These are phyloP conservation scores for Metopia argyrocephala DNA, from an alignment of 2,888 invertebrate species.

Conservation along the genomic window DNA sequence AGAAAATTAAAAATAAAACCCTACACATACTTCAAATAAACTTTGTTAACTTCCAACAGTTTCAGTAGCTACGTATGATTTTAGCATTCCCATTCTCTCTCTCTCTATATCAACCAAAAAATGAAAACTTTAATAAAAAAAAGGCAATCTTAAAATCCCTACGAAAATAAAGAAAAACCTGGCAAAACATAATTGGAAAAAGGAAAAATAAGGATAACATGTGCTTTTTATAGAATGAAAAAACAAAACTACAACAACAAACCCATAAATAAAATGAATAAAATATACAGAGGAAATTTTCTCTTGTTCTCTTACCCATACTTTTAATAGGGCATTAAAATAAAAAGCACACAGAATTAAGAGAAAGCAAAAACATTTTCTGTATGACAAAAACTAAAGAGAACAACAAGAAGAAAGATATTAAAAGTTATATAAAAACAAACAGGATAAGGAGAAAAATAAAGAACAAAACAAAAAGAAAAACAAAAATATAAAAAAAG, in stretches of 20 bases:
- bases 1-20: too few species aligned
- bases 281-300: background rate
- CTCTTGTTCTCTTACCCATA: background rate
- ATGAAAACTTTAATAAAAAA: background rate
- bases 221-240: slow-evolving; percentile 42
- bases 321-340: background rate
- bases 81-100: background rate
- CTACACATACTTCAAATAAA: too few species aligned
- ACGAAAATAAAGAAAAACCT: background rate
- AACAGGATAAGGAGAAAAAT: too few species aligned
- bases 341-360: background rate
- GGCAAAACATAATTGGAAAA: slow-evolving; percentile 23
- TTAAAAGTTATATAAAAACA: too few species aligned
- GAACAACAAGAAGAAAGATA: slow-evolving; percentile 13
- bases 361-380: background rate
- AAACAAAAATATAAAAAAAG: too few species aligned
- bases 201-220: slow-evolving; percentile 56
- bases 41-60: background rate
- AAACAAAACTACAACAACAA: background rate
- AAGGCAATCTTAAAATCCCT: background rate
- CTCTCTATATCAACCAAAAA: background rate
- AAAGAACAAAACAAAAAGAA: too few species aligned
- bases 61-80: background rate
- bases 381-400: background rate
- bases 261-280: slow-evolving; percentile 35